These are phyloP conservation scores for Chrysopa pallens DNA, from an alignment of 1,140 invertebrate genomes.

Conservation along the genomic window DNA sequence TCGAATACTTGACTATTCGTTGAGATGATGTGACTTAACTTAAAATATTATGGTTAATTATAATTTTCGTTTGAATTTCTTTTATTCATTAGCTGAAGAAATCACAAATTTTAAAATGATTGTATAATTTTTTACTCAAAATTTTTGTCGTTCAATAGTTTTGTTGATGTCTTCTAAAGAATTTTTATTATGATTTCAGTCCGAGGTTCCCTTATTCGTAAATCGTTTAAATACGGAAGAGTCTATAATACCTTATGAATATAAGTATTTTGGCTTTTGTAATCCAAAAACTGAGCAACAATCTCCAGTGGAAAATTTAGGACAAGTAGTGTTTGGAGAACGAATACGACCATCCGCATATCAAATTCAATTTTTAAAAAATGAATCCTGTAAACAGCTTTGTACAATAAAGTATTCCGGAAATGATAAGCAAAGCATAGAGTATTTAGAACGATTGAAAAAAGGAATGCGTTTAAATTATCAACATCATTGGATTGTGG, in stretches of 20 bases:
- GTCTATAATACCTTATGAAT: slow-evolving; percentile 94
- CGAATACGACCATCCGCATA: slow-evolving; percentile 86
- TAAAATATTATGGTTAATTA: too few species aligned
- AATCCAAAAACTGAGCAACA: slow-evolving; percentile 38
- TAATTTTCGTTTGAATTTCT: too few species aligned
- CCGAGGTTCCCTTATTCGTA: slow-evolving; percentile 72
- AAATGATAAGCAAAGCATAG: slow-evolving; percentile 38
- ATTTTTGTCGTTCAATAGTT: slow-evolving; percentile 1
- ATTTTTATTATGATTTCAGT: slow-evolving; percentile 36
- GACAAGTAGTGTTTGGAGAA: slow-evolving; percentile 97
- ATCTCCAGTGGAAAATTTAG: slow-evolving; percentile 92
- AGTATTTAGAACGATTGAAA: slow-evolving; percentile 63
- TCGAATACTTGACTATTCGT: too few species aligned
- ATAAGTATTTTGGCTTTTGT: slow-evolving; percentile 95
- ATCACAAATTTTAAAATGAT: not conserved
- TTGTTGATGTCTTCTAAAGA: not conserved
- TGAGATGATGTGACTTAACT: too few species aligned
- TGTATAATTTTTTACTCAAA: too few species aligned
- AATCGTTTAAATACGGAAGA: slow-evolving; percentile 93
- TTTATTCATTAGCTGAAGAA: too few species aligned
- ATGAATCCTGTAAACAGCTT: slow-evolving; percentile 47
- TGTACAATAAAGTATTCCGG: slow-evolving; percentile 60
- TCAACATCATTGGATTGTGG: slow-evolving; percentile 95
- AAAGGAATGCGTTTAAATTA: slow-evolving; percentile 94
- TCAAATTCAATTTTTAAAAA: slow-evolving; percentile 55